These are phyloP conservation scores for Galagoides demidoff DNA, from an alignment of 2,797 vertebrate species.

Conservation along the genomic window DNA sequence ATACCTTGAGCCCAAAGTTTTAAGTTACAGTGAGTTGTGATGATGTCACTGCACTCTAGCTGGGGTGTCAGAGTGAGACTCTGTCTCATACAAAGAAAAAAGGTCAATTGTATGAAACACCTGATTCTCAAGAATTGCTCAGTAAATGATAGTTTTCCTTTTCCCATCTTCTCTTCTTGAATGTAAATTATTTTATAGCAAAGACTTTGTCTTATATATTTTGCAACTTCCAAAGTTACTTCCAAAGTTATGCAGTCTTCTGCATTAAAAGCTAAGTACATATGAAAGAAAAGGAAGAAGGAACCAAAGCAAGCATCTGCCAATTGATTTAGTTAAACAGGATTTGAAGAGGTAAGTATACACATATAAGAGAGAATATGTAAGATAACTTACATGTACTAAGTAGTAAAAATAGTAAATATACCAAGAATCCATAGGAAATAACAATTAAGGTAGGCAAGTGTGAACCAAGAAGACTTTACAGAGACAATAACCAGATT, in stretches of 20 bases:
- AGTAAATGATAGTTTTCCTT: background rate
- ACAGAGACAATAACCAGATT: background rate
- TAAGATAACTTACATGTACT: background rate
- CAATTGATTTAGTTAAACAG: background rate
- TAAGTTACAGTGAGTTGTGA: no score
- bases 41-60: no score
- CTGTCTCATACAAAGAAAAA: background rate
- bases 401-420: background rate
- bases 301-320: background rate
- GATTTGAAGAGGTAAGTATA: background rate
- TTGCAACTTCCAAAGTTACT: background rate
- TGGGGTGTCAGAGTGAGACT: no score
- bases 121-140: background rate
- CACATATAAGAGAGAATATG: background rate
- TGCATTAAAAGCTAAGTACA: slow-evolving; percentile 12
- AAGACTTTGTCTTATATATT: background rate
- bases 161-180: background rate
- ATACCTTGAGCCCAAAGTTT: no score
- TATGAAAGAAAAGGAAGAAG: background rate
- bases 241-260: background rate
- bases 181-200: background rate
- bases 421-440: background rate
- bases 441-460: background rate
- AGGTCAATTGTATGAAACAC: background rate
- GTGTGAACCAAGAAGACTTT: background rate